Evolutionary conservation across 2,797 vertebrate genomes (phyloP).

Genomic region (Pangasius mekongensis): DNA sequence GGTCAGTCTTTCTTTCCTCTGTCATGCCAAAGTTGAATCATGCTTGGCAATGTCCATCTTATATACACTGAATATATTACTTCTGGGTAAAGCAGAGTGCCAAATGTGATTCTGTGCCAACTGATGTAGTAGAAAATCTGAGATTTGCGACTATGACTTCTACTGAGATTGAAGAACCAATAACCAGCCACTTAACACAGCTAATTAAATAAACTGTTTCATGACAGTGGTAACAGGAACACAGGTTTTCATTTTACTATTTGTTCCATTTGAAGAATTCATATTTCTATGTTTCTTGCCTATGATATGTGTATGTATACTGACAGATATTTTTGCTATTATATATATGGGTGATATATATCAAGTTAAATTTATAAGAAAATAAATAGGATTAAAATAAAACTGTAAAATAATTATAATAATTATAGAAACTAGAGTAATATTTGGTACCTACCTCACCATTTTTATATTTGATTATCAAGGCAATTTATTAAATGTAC

Average conservation of each 20-base stretch:
- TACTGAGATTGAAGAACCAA: background rate
- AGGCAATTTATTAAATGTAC: background rate
- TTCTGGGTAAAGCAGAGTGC: background rate
- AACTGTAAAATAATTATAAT: background rate
- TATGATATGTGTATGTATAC: background rate
- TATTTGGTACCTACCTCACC: conserved; percentile 55
- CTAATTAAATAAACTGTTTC: background rate
- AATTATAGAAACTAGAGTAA: conserved; percentile 9
- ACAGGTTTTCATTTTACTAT: background rate
- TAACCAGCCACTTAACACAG: background rate
- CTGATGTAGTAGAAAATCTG: background rate
- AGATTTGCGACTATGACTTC: background rate
- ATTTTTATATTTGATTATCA: conserved; percentile 22
- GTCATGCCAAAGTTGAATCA: conserved; percentile 3
- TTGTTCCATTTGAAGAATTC: background rate
- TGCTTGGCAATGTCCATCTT: background rate
- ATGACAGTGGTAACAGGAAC: conserved; percentile 14
- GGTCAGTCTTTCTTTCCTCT: background rate
- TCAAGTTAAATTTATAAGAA: background rate
- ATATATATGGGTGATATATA: background rate
- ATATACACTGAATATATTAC: background rate
- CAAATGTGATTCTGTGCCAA: too few species aligned
- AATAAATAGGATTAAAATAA: background rate
- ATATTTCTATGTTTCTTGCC: background rate
- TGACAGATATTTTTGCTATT: conserved; percentile 11